Percentiles rank a stretch among this genome's conserved stretches.
Evolutionary conservation across 2,888 invertebrate genomes (phyloP).

Genomic region (Eupithecia pulchellata): DNA sequence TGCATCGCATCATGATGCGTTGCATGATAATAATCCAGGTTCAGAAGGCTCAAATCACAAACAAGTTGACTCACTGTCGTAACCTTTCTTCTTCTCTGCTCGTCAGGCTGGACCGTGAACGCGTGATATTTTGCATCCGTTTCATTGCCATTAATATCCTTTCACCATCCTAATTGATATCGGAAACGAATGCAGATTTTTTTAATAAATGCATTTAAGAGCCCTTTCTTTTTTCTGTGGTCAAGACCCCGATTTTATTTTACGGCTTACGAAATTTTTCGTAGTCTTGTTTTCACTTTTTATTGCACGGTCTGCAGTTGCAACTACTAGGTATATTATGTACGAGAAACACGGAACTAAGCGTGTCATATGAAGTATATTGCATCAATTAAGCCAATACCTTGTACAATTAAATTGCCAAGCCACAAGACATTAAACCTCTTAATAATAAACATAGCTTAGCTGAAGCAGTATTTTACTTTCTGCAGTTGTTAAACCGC

Average conservation of each 20-base stretch:
- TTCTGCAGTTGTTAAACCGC: not conserved
- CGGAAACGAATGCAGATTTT: conserved; percentile 13
- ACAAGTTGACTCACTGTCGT: too few relatives aligned
- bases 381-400: conserved; percentile 37
- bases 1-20: too few relatives aligned
- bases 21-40: too few relatives aligned
- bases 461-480: not conserved
- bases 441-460: not conserved
- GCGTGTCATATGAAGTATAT: conserved; percentile 52
- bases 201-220: not conserved
- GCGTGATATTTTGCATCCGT: conserved; percentile 18
- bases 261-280: conserved; percentile 33
- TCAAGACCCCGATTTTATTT: conserved; percentile 18
- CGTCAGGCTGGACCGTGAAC: conserved; percentile 19
- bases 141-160: conserved; percentile 15
- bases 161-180: conserved; percentile 25
- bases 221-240: conserved; percentile 21
- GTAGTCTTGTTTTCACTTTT: conserved; percentile 78
- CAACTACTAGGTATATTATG: conserved; percentile 54
- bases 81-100: not conserved
- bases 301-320: conserved; percentile 69
- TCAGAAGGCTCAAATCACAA: too few relatives aligned
- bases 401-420: conserved; percentile 20
- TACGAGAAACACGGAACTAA: conserved; percentile 58
- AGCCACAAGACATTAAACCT: not conserved